Evolutionary conservation across 2,113 vertebrate species (phyloP).

Genomic region (Thamnaconus septentrionalis): DNA sequence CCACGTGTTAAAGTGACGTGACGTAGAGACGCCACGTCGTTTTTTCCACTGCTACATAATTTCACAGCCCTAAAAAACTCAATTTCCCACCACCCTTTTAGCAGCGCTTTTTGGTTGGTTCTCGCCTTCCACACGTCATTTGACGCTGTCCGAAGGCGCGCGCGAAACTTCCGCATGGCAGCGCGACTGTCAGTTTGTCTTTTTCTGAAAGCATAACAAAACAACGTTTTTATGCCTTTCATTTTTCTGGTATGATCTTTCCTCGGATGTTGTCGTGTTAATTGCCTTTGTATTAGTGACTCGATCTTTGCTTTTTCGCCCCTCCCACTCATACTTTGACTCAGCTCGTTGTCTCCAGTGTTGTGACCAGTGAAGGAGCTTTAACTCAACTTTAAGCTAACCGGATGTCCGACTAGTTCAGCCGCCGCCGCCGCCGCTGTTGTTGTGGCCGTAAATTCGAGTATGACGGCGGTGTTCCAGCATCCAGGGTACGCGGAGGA

Average conservation of each 20-base stretch:
- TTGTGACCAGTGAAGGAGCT: no score
- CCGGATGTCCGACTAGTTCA: background rate
- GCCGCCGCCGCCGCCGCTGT: background rate
- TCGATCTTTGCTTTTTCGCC: background rate
- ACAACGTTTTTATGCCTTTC: background rate
- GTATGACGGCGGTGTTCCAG: constrained; percentile 63
- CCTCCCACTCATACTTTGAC: background rate
- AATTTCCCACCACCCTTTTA: constrained; percentile 50
- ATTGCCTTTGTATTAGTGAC: background rate
- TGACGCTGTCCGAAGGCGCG: constrained; percentile 46
- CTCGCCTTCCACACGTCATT: background rate
- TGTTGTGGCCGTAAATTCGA: background rate
- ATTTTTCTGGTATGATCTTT: background rate
- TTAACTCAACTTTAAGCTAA: background rate
- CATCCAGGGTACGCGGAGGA: constrained; percentile 75
- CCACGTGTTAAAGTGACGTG: no score
- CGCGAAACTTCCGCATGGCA: constrained; percentile 30
- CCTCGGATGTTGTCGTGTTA: no score
- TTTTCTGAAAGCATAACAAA: background rate
- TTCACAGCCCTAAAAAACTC: constrained; percentile 29
- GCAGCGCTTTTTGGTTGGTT: constrained; percentile 32
- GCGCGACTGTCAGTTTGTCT: no score
- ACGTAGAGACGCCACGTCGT: no score
- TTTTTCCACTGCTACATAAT: no score
- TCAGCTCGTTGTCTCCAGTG: no score